Evolutionary conservation across 1,140 invertebrate genomes (phyloP).

Genomic region (Drosophila rufa): DNA sequence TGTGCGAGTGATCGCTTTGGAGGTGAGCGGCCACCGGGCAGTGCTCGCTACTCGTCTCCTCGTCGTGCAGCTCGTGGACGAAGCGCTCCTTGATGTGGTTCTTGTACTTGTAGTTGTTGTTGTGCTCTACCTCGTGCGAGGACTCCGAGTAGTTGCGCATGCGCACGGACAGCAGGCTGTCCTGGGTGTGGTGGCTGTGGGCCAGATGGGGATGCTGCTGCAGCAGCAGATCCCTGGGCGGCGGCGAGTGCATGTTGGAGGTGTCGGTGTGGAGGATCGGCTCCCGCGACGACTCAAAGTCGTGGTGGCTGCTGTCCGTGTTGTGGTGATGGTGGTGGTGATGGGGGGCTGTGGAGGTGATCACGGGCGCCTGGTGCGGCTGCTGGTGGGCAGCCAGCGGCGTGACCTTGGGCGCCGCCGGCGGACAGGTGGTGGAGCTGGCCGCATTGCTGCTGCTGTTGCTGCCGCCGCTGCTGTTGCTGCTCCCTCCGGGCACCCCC

Average conservation of each 20-base stretch:
- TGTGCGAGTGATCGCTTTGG: slow-evolving; percentile 77
- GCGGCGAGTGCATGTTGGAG: slow-evolving; percentile 84
- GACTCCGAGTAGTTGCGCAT: slow-evolving; percentile 85
- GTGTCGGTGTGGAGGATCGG: slow-evolving; percentile 78
- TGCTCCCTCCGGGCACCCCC: slow-evolving; percentile 19
- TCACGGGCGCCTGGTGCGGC: slow-evolving; percentile 78
- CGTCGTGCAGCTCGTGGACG: slow-evolving; percentile 82
- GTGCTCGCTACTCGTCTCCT: slow-evolving; percentile 81
- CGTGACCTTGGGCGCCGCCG: slow-evolving; percentile 23
- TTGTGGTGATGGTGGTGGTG: slow-evolving; percentile 74
- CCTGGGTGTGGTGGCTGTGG: slow-evolving; percentile 69
- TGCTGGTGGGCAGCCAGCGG: slow-evolving; percentile 60
- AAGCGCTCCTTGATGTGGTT: slow-evolving; percentile 97
- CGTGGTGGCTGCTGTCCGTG: slow-evolving; percentile 81
- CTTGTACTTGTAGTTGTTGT: slow-evolving; percentile 95
- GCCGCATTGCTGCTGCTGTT: slow-evolving; percentile 61
- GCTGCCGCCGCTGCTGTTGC: slow-evolving; percentile 49
- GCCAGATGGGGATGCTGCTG: slow-evolving; percentile 65
- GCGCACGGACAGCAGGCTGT: slow-evolving; percentile 64
- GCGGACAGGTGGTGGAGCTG: slow-evolving; percentile 62
- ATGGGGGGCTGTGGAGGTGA: slow-evolving; percentile 79
- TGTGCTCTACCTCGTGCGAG: slow-evolving; percentile 85
- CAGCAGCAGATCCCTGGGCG: slow-evolving; percentile 70
- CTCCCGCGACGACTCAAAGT: slow-evolving; percentile 82
- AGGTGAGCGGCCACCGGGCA: slow-evolving; percentile 61